phyloP scores from a whole-genome alignment of 2,797 vertebrate genomes.

The Diceros bicornis region DNA sequence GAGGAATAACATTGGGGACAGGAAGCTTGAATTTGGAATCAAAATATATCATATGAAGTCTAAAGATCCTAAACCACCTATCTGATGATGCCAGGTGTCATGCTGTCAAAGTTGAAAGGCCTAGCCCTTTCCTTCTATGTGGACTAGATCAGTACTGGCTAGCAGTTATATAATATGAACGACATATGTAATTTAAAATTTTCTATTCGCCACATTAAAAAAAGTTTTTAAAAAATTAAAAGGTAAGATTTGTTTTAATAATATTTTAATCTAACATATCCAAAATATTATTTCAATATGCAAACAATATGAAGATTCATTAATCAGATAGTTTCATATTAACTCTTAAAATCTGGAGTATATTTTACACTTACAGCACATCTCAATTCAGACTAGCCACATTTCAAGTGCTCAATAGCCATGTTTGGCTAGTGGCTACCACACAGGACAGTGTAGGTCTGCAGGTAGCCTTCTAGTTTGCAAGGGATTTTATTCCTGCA shows the following conservation, averaged over 20 bases:
- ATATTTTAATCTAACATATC: neutral
- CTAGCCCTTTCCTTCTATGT: neutral
- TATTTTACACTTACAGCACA: neutral
- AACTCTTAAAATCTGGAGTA: neutral
- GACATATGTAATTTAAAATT: neutral
- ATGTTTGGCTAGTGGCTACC: neutral
- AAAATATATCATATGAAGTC: neutral
- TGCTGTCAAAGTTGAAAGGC: neutral
- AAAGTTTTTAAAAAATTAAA: neutral
- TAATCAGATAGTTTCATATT: slow-evolving; percentile 1
- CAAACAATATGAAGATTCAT: neutral
- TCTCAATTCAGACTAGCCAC: neutral
- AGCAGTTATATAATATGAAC: neutral
- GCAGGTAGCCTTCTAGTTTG: slow-evolving; percentile 8
- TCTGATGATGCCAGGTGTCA: neutral
- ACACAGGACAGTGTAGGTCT: neutral
- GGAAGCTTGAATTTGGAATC: slow-evolving; percentile 43
- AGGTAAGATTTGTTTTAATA: slow-evolving; percentile 9
- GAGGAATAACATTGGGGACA: neutral
- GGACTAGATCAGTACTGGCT: neutral
- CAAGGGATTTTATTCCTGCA: slow-evolving; percentile 50
- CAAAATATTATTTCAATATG: slow-evolving; percentile 18
- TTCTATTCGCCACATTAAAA: neutral
- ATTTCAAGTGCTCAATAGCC: neutral
- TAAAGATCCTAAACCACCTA: neutral